These are phyloP conservation scores for Anastrepha obliqua DNA, from an alignment of 1,140 invertebrate species.

Conservation along the genomic window DNA sequence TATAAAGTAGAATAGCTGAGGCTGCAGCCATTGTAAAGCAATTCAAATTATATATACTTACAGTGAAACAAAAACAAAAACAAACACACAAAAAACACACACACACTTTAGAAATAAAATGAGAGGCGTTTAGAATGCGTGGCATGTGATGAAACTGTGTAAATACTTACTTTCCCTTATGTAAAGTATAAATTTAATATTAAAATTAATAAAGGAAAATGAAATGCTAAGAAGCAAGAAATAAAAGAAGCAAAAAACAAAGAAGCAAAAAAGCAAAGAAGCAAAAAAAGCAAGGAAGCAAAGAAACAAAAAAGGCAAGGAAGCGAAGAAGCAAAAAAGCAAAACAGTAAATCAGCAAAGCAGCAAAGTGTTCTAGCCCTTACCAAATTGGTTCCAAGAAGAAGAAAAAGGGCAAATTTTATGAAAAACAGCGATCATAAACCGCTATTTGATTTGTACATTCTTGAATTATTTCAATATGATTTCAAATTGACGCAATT, in stretches of 20 bases:
- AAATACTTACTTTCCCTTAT: conserved; percentile 37
- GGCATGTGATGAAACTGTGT: conserved; percentile 19
- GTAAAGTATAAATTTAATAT: background rate
- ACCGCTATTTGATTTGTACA: too few relatives aligned
- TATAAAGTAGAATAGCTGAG: background rate
- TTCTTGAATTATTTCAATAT: too few relatives aligned
- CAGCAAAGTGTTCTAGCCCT: too few relatives aligned
- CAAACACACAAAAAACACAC: background rate
- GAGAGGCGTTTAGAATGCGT: background rate
- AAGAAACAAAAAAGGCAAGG: background rate
- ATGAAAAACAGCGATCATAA: too few relatives aligned
- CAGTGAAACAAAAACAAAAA: background rate
- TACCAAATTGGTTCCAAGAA: too few relatives aligned
- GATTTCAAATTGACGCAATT: too few relatives aligned
- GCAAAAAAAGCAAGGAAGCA: background rate
- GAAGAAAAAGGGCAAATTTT: too few relatives aligned
- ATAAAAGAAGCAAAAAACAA: too few relatives aligned
- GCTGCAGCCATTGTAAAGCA: conserved; percentile 17
- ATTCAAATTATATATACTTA: conserved; percentile 21
- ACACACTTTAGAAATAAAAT: conserved; percentile 1
- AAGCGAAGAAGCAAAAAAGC: too few relatives aligned
- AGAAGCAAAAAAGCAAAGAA: too few relatives aligned
- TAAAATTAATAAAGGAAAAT: background rate
- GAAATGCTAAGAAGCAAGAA: too few relatives aligned
- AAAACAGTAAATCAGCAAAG: too few relatives aligned